Conservation (phyloP, 2,888 invertebrate species). For the Heteromyza rotundicornis region DNA sequence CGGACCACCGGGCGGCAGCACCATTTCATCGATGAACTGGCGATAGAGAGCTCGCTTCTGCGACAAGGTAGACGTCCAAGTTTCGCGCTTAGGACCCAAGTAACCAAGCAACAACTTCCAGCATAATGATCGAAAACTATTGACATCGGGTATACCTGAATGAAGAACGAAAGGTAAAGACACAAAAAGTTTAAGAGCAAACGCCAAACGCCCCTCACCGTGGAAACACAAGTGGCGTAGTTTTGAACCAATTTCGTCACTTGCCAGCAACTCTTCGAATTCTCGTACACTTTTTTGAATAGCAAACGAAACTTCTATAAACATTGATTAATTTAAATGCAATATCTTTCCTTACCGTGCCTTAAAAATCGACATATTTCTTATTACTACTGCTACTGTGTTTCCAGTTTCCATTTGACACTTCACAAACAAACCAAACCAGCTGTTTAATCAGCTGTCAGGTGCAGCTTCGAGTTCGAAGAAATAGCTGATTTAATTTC, state of each 20-base stretch:
- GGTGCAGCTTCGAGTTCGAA: too few relatives aligned
- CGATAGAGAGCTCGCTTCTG: constrained; percentile 82
- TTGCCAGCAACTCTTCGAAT: constrained; percentile 75
- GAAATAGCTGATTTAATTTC: too few relatives aligned
- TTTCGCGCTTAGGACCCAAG: constrained; percentile 72
- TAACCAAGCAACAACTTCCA: constrained; percentile 91
- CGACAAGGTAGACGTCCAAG: constrained; percentile 73
- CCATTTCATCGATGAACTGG: constrained; percentile 87
- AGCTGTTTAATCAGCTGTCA: too few relatives aligned
- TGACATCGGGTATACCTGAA: constrained; percentile 86
- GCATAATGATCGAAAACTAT: constrained; percentile 79
- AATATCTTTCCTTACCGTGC: constrained; percentile 49
- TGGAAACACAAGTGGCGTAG: constrained; percentile 78
- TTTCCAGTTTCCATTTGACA: constrained; percentile 22
- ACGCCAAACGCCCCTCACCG: constrained; percentile 67
- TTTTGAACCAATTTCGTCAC: constrained; percentile 75
- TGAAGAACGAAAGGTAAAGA: too few relatives aligned
- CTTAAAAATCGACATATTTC: constrained; percentile 58
- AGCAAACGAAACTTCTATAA: too few relatives aligned
- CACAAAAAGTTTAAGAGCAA: background rate
- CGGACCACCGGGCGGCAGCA: constrained; percentile 79
- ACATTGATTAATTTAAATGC: background rate
- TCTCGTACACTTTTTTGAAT: constrained; percentile 71
- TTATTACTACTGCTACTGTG: constrained; percentile 16
- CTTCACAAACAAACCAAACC: too few relatives aligned